Base-by-base conservation (phyloP, 2,797 vertebrate species). In the Muscicapa striata region DNA sequence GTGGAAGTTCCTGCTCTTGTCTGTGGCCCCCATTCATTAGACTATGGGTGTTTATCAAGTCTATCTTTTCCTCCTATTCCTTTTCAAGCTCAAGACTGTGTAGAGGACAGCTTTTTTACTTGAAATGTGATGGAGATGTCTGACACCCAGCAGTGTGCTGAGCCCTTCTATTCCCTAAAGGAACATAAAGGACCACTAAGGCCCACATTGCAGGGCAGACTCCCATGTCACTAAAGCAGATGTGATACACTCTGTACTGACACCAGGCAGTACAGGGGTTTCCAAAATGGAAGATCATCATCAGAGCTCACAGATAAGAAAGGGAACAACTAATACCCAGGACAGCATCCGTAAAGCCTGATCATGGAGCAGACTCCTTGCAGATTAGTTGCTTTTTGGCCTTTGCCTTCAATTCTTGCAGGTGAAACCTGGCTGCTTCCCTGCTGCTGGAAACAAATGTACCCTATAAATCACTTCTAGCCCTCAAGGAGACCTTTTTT, bases 381-480 rank as follows among this genome's bases (percentile, higher is more conserved):
- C 40, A 16, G 9, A 1, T 85, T 52, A 77, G 57, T 43, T 61
- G 34, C 26, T 63, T 52, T 90, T 69, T 87, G 59, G 87, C 67
- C 78, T 85, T 89, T 89, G 78, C 61, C 61, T 94, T 77, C 78
- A 34, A 6, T 70, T 70, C 89, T 80, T 89, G 26, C 91, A 96
- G 93, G 94, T 96, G 82, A 94, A 85, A 70, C 34, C 24, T 57
- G 34, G 41, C 82, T 90, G 94, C 75, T 72, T 94, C 91, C 93
- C 91, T 80, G 87, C 89, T 92, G 93, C 73, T 96, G 72, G 61
- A 92, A 91, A 66, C 84, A 92, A 95, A 95, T 89, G 89, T 69
- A 83, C 49, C 43, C 7, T 93, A 96, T 96, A 95, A 96, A 96
- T 96, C 95, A 95, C 84, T 85, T 74, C 68, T 83, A 26, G 72